phyloP scores from a whole-genome alignment of 30 jellyfish, hydroid and myxozoan species.

The Pelagia noctiluca region DNA sequence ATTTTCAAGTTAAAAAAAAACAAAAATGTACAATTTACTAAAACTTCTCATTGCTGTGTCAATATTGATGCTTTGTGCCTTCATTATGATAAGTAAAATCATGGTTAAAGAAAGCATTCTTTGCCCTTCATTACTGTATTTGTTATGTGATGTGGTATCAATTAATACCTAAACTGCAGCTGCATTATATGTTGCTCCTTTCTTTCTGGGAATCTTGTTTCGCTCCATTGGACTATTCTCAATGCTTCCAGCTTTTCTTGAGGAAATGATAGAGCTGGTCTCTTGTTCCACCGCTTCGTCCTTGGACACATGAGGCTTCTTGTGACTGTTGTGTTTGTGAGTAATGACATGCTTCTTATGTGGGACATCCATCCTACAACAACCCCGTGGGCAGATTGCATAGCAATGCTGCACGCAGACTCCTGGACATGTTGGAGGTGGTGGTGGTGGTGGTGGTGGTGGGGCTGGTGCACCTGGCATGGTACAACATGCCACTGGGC shows the following conservation, averaged over 20 bases:
- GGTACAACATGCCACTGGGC: conserved; percentile 80
- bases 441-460: conserved; percentile 91
- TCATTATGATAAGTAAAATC: too few species aligned
- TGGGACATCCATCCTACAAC: conserved; percentile 64
- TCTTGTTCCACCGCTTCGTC: conserved; percentile 49
- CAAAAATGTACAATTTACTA: too few species aligned
- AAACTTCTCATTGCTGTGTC: too few species aligned
- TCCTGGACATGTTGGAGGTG: conserved; percentile 84
- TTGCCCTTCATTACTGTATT: too few species aligned
- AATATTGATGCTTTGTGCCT: too few species aligned
- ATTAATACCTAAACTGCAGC: conserved; percentile 8
- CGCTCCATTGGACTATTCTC: conserved; percentile 66
- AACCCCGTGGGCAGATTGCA: conserved; percentile 71
- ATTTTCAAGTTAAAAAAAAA: too few species aligned
- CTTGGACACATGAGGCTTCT: conserved; percentile 14
- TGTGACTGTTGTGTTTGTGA: conserved; percentile 9
- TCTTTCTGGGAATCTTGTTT: conserved; percentile 70
- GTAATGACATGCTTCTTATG: conserved; percentile 58
- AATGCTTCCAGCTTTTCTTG: conserved; percentile 47
- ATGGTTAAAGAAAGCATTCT: too few species aligned
- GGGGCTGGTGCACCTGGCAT: conserved; percentile 85
- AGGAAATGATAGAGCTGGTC: conserved; percentile 54
- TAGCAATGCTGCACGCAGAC: conserved; percentile 77
- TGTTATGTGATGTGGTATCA: too few species aligned
- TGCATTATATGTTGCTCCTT: conserved; percentile 50